Conservation (phyloP, 2,797 vertebrate genomes). For the Falco naumanni region DNA sequence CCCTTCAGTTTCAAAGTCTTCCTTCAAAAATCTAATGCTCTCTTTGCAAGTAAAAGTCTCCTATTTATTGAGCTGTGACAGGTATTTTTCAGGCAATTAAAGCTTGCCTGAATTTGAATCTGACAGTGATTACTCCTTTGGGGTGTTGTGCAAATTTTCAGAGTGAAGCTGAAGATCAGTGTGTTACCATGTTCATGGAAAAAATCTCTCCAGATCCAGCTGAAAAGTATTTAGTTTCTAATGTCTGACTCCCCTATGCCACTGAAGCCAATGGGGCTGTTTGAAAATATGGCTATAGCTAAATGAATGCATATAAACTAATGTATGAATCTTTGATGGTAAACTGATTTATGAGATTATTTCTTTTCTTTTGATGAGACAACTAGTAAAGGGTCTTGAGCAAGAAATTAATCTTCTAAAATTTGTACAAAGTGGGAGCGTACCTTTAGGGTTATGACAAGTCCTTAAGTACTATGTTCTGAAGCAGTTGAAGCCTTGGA, state of each 20-base stretch:
- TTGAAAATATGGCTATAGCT: neutral
- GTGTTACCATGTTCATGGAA: neutral
- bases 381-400: neutral
- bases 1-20: neutral
- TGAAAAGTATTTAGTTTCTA: neutral
- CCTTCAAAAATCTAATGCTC: neutral
- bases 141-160: neutral
- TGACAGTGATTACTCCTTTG: neutral
- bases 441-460: neutral
- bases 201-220: neutral
- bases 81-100: neutral
- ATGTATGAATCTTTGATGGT: neutral
- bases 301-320: neutral
- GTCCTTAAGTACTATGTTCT: neutral
- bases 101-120: neutral
- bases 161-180: neutral
- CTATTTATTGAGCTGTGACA: neutral
- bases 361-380: neutral
- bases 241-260: neutral
- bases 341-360: neutral
- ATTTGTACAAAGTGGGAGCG: neutral
- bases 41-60: neutral
- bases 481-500: neutral
- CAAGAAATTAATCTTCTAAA: neutral
- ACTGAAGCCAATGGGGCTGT: neutral